These are phyloP conservation scores for Octomys mimax DNA, from an alignment of 2,797 vertebrate species.

Conservation along the genomic window DNA sequence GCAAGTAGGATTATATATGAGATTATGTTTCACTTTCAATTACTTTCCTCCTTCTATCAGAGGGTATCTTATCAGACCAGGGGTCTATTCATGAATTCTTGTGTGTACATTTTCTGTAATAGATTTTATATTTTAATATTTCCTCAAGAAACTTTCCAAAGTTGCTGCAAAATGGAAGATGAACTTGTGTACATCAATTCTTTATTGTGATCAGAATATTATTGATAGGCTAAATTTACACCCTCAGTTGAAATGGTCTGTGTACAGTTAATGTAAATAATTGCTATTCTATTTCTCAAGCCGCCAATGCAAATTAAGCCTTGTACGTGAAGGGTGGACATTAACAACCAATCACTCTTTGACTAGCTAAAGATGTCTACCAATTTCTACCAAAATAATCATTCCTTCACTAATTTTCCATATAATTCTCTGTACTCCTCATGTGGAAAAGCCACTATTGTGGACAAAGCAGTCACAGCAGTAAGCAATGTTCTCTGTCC, in stretches of 20 bases:
- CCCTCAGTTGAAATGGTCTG: background rate
- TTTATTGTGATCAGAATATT: background rate
- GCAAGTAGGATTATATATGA: slow-evolving; percentile 34
- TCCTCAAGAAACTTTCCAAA: background rate
- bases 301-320: background rate
- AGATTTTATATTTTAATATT: slow-evolving; percentile 16
- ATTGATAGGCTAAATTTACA: background rate
- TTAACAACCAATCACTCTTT: background rate
- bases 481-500: background rate
- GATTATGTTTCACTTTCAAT: background rate
- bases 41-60: background rate
- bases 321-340: background rate
- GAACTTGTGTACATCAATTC: background rate
- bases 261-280: background rate
- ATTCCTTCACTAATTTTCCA: background rate
- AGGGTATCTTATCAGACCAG: background rate
- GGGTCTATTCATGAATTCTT: background rate
- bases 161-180: background rate
- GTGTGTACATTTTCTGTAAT: background rate
- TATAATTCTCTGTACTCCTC: background rate
- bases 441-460: background rate
- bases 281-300: background rate
- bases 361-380: background rate
- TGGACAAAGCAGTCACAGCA: background rate
- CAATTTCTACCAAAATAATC: background rate